phyloP scores from a whole-genome alignment of 2,888 invertebrate species.

The Volucella inanis region DNA sequence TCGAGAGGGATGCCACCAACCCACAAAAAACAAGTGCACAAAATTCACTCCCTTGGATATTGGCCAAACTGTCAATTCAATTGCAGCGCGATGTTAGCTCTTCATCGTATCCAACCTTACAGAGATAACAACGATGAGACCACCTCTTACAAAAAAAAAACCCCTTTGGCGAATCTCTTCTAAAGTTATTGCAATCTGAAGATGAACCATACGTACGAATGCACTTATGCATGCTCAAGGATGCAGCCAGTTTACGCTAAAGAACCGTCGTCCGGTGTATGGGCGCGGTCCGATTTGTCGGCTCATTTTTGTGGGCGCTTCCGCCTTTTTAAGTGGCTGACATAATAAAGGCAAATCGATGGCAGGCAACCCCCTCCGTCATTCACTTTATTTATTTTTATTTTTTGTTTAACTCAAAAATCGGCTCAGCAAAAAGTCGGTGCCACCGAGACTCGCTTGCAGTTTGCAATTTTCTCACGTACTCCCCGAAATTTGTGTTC shows the following conservation, averaged over 20 bases:
- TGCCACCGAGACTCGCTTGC: constrained; percentile 66
- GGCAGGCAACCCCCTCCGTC: not conserved
- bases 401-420: not conserved
- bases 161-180: constrained; percentile 43
- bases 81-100: constrained; percentile 62
- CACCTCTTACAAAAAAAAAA: constrained; percentile 11
- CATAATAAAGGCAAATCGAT: constrained; percentile 65
- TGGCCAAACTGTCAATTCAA: constrained; percentile 82
- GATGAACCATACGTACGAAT: constrained; percentile 20
- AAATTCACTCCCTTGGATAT: constrained; percentile 78
- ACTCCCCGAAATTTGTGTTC: constrained; percentile 61
- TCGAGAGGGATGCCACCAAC: constrained; percentile 29
- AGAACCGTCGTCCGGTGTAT: constrained; percentile 15
- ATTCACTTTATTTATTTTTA: not conserved
- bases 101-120: constrained; percentile 23
- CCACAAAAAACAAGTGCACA: constrained; percentile 58
- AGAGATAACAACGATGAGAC: constrained; percentile 60
- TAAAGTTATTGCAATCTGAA: constrained; percentile 49
- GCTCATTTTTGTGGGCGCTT: constrained; percentile 68
- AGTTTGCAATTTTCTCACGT: constrained; percentile 71
- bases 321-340: constrained; percentile 61
- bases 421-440: constrained; percentile 56
- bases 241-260: constrained; percentile 44
- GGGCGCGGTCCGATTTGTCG: constrained; percentile 71
- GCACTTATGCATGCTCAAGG: constrained; percentile 28